Conservation (phyloP, 2,797 vertebrate genomes). For the Erethizon dorsatum region DNA sequence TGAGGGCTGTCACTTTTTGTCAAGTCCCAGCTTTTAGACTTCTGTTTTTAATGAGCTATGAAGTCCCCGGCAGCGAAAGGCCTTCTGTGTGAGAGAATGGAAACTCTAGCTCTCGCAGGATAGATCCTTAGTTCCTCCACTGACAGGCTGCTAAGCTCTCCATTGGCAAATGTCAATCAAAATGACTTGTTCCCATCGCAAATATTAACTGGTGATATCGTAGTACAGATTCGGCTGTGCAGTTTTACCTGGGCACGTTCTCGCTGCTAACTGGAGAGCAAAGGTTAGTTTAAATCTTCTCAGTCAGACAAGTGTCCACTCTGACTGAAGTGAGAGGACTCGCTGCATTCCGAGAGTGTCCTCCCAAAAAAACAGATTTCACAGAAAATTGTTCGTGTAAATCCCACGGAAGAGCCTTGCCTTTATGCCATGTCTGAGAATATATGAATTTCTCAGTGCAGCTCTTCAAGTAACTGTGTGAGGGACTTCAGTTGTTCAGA, state of each 20-base stretch:
- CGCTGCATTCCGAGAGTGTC: not conserved
- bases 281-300: not conserved
- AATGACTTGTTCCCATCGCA: not conserved
- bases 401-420: not conserved
- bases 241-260: not conserved
- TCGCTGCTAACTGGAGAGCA: not conserved
- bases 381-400: not conserved
- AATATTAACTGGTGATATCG: slow-evolving; percentile 3
- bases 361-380: not conserved
- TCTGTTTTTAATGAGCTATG: slow-evolving; percentile 63
- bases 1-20: slow-evolving; percentile 18
- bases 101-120: slow-evolving; percentile 41
- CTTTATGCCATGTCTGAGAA: not conserved
- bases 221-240: not conserved
- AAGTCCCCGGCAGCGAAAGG: slow-evolving; percentile 3
- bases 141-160: not conserved
- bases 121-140: not conserved
- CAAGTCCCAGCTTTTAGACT: not conserved
- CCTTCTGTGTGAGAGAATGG: slow-evolving; percentile 63
- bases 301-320: not conserved
- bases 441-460: not conserved
- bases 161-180: slow-evolving; percentile 40
- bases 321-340: not conserved
- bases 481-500: not conserved
- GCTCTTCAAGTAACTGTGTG: not conserved